These are phyloP conservation scores for Odontamblyopus rebecca DNA, from an alignment of 2,797 vertebrate species.

Conservation along the genomic window DNA sequence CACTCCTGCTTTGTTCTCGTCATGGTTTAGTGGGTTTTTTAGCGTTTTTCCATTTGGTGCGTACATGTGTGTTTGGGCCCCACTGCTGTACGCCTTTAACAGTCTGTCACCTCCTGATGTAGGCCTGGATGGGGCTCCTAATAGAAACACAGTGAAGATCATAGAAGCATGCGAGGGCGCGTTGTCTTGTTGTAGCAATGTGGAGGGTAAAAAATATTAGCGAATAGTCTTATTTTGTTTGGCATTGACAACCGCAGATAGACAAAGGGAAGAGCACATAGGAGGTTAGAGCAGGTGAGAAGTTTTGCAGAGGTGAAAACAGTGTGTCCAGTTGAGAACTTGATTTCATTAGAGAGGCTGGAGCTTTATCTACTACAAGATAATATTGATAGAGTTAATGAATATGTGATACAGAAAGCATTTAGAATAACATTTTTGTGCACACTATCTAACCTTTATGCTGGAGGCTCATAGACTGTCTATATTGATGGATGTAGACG, in stretches of 20 bases:
- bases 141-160: not conserved
- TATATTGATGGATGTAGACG: too few relatives aligned
- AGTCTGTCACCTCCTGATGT: not conserved
- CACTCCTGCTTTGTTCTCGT: not conserved
- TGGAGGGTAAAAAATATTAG: not conserved
- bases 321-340: too few relatives aligned
- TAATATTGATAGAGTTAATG: too few relatives aligned
- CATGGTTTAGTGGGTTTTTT: not conserved
- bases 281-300: not conserved
- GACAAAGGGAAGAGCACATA: not conserved
- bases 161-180: not conserved
- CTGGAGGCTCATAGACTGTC: too few relatives aligned
- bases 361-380: too few relatives aligned
- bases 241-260: not conserved
- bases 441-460: too few relatives aligned
- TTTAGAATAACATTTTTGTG: too few relatives aligned
- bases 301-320: not conserved
- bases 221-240: not conserved
- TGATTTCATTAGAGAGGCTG: too few relatives aligned
- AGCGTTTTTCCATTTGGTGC: not conserved
- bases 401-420: too few relatives aligned
- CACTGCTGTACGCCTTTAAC: not conserved
- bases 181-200: not conserved
- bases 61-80: slow-evolving; percentile 1
- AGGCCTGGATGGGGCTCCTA: too few relatives aligned